Conservation (phyloP, 2,797 vertebrate genomes). For the Furcifer pardalis region DNA sequence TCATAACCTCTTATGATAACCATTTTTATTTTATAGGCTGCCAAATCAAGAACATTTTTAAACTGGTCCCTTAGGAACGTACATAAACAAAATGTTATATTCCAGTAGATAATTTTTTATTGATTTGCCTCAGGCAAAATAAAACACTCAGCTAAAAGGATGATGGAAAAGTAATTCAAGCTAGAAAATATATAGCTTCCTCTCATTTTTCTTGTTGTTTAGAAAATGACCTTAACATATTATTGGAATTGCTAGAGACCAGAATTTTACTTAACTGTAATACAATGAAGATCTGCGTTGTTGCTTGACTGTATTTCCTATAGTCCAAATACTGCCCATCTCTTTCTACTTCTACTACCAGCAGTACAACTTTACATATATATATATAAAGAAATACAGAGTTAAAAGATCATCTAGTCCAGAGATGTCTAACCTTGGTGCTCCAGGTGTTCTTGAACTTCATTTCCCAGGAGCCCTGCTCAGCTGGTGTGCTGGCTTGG, state of each 20-base stretch:
- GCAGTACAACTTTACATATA: neutral
- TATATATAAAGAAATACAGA: neutral
- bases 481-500: too few species aligned
- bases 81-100: slow-evolving; percentile 59
- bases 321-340: neutral
- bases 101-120: slow-evolving; percentile 68
- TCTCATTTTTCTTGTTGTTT: slow-evolving; percentile 25
- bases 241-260: slow-evolving; percentile 50
- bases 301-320: neutral
- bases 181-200: slow-evolving; percentile 34
- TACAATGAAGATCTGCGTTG: slow-evolving; percentile 13
- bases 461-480: too few species aligned
- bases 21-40: slow-evolving; percentile 54
- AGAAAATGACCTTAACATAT: slow-evolving; percentile 48
- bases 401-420: neutral
- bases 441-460: too few species aligned
- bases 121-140: slow-evolving; percentile 68
- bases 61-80: slow-evolving; percentile 53
- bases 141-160: slow-evolving; percentile 64
- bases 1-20: slow-evolving; percentile 52
- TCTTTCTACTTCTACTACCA: neutral
- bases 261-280: slow-evolving; percentile 45
- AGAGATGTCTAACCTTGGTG: too few species aligned
- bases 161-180: slow-evolving; percentile 57
- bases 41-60: slow-evolving; percentile 60